Evolutionary conservation across 2,888 invertebrate genomes (phyloP), one percentile per base, ranked within the genome.

Genomic region (Sisyra nigra): DNA sequence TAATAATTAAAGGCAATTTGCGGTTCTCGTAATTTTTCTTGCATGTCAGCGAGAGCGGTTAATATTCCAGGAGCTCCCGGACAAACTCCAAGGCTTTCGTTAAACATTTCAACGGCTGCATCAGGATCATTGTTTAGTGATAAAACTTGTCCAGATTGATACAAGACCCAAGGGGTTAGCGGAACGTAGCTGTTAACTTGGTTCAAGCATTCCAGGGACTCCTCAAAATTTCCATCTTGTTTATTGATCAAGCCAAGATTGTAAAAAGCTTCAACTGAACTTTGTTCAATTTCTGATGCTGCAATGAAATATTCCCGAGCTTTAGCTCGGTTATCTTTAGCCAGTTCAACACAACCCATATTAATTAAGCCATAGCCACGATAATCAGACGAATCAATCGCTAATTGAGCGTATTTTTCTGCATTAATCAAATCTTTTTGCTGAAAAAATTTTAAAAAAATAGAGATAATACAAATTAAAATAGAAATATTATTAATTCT

Each of bases 11-110:
- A 83, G 0, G 91, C 88, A 58, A 86, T 86, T 53, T 87, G 86
- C 51, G 88, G 80, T 63, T 98, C 97, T 2, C 89, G 92, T 54
- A 86, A 78, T 46, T 75, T 77, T 54, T 91, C 91, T 58, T 88
- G 91, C 54, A 97, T 72, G 54, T 86, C 80, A 1, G 93, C 97
- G 44, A 96, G 71, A 56, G 88, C 86, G 53, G 86, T 80, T 39
- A 94, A 73, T 39, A 94, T 78, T 33, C 82, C 81, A 0, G 92
- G 85, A 62, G 98, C 98, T 53, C 88, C 84, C 1, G 93, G 82
- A 15, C 82, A 77, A 42, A 88, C 70, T 30, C 87, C 83, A 46
- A 88, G 65, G 3, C 91, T 68, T 58, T 89, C 86, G 53, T 86
- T 60, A 50, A 71, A 77, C 52, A 74, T 74, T 57, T 79, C 78